Percentiles rank a stretch among this genome's conserved stretches.
phyloP scores from a whole-genome alignment of 30 jellyfish, hydroid and myxozoan genomes.

The Phacellophora camtschatica region DNA sequence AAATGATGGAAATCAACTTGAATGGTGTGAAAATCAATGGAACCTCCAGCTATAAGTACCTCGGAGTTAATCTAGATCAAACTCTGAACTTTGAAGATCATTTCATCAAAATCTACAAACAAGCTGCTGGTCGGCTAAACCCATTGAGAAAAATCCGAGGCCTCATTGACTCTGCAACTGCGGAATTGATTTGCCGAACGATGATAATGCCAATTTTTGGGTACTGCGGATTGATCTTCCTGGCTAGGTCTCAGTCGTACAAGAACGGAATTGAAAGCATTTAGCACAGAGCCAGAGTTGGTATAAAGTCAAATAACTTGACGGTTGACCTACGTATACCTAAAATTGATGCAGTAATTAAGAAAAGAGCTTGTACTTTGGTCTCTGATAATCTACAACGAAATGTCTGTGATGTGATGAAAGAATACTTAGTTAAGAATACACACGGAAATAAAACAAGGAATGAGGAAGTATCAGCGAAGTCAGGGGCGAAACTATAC shows the following conservation, averaged over 20 bases:
- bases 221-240: slow-evolving; percentile 25
- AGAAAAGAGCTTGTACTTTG: slow-evolving; percentile 36
- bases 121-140: slow-evolving; percentile 41
- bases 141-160: slow-evolving; percentile 36
- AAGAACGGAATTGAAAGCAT: slow-evolving; percentile 23
- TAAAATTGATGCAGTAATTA: slow-evolving; percentile 19
- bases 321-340: neutral
- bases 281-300: slow-evolving; percentile 24
- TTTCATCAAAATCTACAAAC: slow-evolving; percentile 22
- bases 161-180: slow-evolving; percentile 48
- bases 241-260: slow-evolving; percentile 19
- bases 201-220: slow-evolving; percentile 19
- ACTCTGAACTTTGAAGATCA: slow-evolving; percentile 27
- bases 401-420: slow-evolving; percentile 17
- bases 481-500: too few relatives aligned
- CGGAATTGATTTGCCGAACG: slow-evolving; percentile 9
- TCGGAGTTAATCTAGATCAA: slow-evolving; percentile 42
- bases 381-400: slow-evolving; percentile 27
- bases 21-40: slow-evolving; percentile 24
- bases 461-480: too few relatives aligned
- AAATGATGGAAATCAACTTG: slow-evolving; percentile 24
- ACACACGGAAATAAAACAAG: slow-evolving; percentile 23
- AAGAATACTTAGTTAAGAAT: slow-evolving; percentile 4
- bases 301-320: neutral
- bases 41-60: slow-evolving; percentile 52